Percentiles rank a stretch among this genome's conserved stretches.
Conservation (phyloP, 2,113 vertebrate genomes). For the Acanthisitta chloris region DNA sequence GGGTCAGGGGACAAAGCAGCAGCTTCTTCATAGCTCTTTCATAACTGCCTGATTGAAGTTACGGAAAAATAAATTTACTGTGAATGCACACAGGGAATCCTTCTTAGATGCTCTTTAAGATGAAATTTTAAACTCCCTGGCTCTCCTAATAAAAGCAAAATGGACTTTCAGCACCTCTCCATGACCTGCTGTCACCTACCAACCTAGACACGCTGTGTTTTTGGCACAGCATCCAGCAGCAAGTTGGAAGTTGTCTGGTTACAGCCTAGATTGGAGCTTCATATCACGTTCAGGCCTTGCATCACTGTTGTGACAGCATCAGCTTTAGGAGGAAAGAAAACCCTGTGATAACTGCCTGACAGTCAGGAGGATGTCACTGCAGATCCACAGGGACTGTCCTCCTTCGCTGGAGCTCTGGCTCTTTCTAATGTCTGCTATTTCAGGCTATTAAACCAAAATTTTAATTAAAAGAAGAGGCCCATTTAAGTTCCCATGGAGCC, state of each 20-base stretch:
- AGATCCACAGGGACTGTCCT: background rate
- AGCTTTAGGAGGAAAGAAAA: background rate
- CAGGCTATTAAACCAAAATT: conserved; percentile 1
- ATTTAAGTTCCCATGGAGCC: background rate
- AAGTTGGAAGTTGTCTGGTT: background rate
- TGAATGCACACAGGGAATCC: background rate
- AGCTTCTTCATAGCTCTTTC: background rate
- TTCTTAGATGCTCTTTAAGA: background rate
- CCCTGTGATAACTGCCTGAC: background rate
- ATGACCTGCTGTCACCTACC: background rate
- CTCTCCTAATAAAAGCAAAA: background rate
- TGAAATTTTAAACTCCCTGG: background rate
- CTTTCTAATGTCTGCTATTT: conserved; percentile 36
- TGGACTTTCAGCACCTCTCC: background rate
- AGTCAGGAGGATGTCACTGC: background rate
- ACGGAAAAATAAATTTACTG: background rate
- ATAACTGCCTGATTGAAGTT: background rate
- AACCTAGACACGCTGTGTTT: background rate
- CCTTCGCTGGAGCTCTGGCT: background rate
- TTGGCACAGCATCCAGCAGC: background rate
- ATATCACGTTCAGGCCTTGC: background rate
- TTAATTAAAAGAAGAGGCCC: conserved; percentile 28
- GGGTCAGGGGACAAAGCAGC: background rate
- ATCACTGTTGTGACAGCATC: background rate
- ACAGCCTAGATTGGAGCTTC: background rate